Evolutionary conservation across 2,888 invertebrate genomes (phyloP).

Genomic region (Phengaris arion): DNA sequence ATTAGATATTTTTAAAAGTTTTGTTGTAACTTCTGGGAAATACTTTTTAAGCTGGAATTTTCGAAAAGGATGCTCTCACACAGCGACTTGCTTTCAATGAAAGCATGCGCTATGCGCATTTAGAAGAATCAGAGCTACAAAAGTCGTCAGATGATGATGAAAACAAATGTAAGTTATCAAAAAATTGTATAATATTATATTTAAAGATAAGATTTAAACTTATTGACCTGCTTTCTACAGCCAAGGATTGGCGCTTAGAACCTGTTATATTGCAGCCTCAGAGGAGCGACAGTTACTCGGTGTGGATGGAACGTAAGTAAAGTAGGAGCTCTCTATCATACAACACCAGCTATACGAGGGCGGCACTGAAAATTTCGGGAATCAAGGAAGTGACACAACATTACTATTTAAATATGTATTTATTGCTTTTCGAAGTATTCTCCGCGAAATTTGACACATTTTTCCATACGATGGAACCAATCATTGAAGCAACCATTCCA

Average conservation of each 20-base stretch:
- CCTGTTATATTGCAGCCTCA: conserved; percentile 52
- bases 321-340: not conserved
- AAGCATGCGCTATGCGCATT: conserved; percentile 52
- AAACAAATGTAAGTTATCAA: conserved; percentile 34
- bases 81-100: conserved; percentile 62
- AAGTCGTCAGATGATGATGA: conserved; percentile 33
- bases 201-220: too few relatives aligned
- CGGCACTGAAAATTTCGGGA: too few relatives aligned
- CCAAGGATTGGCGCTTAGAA: conserved; percentile 47
- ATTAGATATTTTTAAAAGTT: too few relatives aligned
- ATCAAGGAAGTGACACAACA: too few relatives aligned
- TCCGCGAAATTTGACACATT: too few relatives aligned
- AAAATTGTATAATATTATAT: too few relatives aligned
- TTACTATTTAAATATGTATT: too few relatives aligned
- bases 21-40: not conserved
- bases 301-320: conserved; percentile 63
- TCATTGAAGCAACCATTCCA: too few relatives aligned
- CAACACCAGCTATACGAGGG: too few relatives aligned
- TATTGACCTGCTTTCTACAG: conserved; percentile 28
- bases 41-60: conserved; percentile 56
- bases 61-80: conserved; percentile 48
- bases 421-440: too few relatives aligned
- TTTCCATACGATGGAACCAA: too few relatives aligned
- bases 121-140: conserved; percentile 40
- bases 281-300: conserved; percentile 60